Conservation (phyloP, 2,888 invertebrate species). For the Machimus rusticus region DNA sequence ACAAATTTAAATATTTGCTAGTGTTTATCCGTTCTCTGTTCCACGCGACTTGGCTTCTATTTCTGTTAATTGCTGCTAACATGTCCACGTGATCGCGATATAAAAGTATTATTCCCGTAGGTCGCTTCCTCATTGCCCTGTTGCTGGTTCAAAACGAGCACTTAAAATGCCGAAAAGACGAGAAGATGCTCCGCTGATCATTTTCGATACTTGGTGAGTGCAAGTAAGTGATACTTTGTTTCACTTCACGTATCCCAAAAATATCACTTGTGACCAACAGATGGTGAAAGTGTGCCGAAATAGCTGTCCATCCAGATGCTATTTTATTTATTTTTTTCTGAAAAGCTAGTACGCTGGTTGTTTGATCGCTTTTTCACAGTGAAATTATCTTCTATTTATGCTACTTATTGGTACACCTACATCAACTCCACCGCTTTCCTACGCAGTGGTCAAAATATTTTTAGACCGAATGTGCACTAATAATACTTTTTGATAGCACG, state of each 20-base stretch:
- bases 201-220: background rate
- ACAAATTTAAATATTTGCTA: background rate
- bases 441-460: conserved; percentile 6
- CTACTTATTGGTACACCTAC: background rate
- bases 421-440: background rate
- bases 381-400: background rate
- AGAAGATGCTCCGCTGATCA: background rate
- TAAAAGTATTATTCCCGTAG: background rate
- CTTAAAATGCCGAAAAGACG: background rate
- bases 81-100: background rate
- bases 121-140: background rate
- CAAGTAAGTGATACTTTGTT: background rate
- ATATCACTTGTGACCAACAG: background rate
- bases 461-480: conserved; percentile 6
- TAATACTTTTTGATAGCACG: background rate
- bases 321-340: background rate
- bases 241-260: background rate
- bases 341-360: background rate
- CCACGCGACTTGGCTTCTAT: background rate
- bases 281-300: background rate
- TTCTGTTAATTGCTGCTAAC: background rate
- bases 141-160: background rate
- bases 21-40: background rate
- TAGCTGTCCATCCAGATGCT: background rate
- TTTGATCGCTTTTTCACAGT: background rate